A percentile compares a stretch with the other conserved stretches of the same genome.
These are phyloP conservation scores for Neoascia interrupta DNA, from an alignment of 2,888 invertebrate genomes.

Conservation along the genomic window DNA sequence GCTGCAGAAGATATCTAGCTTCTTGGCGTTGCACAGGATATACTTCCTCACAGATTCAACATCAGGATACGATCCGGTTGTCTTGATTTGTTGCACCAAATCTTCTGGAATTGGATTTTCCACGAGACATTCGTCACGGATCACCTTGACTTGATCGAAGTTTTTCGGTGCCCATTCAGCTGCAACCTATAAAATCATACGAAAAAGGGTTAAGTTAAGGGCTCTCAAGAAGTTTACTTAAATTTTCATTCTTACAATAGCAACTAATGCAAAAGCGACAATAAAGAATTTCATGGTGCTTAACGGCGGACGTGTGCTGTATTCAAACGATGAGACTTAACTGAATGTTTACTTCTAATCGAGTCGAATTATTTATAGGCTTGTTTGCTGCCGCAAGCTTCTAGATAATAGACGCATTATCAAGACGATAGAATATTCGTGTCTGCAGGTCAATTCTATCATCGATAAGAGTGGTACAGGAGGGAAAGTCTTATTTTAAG, in stretches of 20 bases:
- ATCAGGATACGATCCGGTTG: conserved; percentile 74
- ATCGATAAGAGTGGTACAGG: no score
- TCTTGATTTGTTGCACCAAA: conserved; percentile 72
- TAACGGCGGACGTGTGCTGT: background rate
- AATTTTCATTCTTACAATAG: conserved; percentile 4
- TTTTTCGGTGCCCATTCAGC: conserved; percentile 74
- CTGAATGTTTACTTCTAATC: background rate
- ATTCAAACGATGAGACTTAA: conserved; percentile 10
- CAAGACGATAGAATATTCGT: background rate
- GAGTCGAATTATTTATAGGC: conserved; percentile 21
- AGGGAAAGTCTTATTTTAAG: no score
- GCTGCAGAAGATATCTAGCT: conserved; percentile 75
- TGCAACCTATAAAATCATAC: conserved; percentile 20
- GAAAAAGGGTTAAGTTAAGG: background rate
- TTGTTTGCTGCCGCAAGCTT: background rate
- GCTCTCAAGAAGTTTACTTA: background rate
- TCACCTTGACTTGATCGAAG: conserved; percentile 73
- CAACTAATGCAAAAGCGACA: conserved; percentile 18
- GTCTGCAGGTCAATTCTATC: conserved; percentile 4
- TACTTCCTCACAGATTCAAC: conserved; percentile 75
- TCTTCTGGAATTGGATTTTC: conserved; percentile 72
- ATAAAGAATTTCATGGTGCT: conserved; percentile 30
- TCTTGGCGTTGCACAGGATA: conserved; percentile 74
- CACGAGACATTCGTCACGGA: conserved; percentile 74
- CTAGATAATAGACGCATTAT: background rate